Evolutionary conservation across 2,888 invertebrate genomes (phyloP).

Genomic region (Phaedon cochleariae): DNA sequence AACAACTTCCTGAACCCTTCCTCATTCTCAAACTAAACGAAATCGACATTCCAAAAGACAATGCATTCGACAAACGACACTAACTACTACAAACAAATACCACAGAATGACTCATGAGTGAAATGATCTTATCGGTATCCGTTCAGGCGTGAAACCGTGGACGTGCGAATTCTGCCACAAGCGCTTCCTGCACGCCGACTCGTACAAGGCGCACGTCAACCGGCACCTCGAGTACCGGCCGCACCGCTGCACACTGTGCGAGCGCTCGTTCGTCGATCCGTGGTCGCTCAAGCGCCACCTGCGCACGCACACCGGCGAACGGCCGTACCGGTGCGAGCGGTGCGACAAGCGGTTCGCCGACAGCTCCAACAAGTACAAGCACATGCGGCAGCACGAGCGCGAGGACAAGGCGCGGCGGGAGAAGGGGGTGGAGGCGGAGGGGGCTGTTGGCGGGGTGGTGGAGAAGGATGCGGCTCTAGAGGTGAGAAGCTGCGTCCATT

Average conservation of each 20-base stretch:
- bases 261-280: constrained; percentile 71
- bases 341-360: constrained; percentile 81
- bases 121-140: no score
- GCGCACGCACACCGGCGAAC: constrained; percentile 72
- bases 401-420: background rate
- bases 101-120: no score
- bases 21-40: no score
- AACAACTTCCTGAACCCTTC: no score
- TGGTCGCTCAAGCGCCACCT: constrained; percentile 73
- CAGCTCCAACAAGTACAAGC: constrained; percentile 77
- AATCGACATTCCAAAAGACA: no score
- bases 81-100: no score
- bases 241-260: constrained; percentile 68
- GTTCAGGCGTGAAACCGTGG: constrained; percentile 64
- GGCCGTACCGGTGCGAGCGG: constrained; percentile 75
- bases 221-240: constrained; percentile 73
- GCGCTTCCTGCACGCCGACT: constrained; percentile 69
- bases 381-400: constrained; percentile 62
- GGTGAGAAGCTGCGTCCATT: no score
- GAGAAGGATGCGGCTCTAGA: background rate
- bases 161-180: constrained; percentile 69
- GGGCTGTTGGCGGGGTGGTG: background rate
- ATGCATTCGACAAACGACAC: no score
- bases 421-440: background rate
- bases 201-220: constrained; percentile 72